Evolutionary conservation across 1,140 invertebrate genomes (phyloP), one percentile per base, ranked within the genome.

Genomic region (Cydia amplana): DNA sequence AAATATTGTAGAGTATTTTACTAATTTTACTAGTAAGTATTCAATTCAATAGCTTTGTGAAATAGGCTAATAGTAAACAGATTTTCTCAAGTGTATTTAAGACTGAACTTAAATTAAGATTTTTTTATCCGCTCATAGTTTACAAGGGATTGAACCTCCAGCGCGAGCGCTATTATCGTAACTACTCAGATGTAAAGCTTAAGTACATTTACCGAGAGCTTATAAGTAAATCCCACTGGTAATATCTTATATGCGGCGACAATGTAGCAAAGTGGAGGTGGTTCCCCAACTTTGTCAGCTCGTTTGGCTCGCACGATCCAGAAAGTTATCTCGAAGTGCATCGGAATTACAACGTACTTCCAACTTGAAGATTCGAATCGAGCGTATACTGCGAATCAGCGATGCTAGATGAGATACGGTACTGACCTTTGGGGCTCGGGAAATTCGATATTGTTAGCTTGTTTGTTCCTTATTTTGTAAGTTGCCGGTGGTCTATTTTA

Each of bases 341-440:
- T 88, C 84, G 85, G 82, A 85, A 87, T 89, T 88, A 88, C 85
- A 86, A 85, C 84, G 82, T 87, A 82, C 83, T 87, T 78, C 80
- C 77, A 88, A 88, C 81, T 87, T 87, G 76, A 80, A 82, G 85
- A 88, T 86, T 82, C 80, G 82, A 85, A 83, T 85, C 81, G 64
- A 76, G 76, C 36, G 64, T 40, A 70, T 36, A 36, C 65, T 36
- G 28, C 32, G 65, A 70, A 70, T 70, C 65, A 70, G 65, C 3
- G 32, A 18, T 70, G 65, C 65, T 70, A 10, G 65, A 70, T 70
- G 65, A 70, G 65, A 70, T 70, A 70, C 32, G 16, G 18, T 70
- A 43, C 18, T 70, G 65, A 43, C 65, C 32, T 70, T 20, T 70
- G 65, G 65, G 28, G 65, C 65, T 32, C 4, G 12, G 4, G 20